A percentile compares a stretch with the other conserved stretches of the same genome.
Conservation (phyloP, 2,888 invertebrate genomes). For the Hololepta plana region DNA sequence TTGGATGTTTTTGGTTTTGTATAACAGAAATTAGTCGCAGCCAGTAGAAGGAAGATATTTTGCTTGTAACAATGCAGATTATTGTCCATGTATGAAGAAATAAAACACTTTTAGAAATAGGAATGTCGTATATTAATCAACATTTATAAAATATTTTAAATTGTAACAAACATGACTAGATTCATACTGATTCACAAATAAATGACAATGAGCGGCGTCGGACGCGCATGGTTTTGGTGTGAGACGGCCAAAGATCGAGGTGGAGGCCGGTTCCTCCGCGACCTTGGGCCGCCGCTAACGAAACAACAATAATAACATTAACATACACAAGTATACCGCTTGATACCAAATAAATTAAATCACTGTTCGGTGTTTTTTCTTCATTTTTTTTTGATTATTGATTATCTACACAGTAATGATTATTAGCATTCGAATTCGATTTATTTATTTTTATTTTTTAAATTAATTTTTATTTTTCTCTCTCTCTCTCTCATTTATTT, state of each 20-base stretch:
- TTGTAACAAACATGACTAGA: conserved; percentile 36
- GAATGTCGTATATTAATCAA: conserved; percentile 36
- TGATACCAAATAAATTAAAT: conserved; percentile 19
- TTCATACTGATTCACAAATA: conserved; percentile 33
- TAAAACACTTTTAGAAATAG: conserved; percentile 23
- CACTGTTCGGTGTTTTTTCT: conserved; percentile 20
- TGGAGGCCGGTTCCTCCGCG: conserved; percentile 31
- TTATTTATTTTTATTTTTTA: conserved; percentile 8
- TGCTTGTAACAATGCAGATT: no score
- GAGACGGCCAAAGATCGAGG: conserved; percentile 25
- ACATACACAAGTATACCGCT: conserved; percentile 23
- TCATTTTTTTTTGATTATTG: conserved; percentile 24
- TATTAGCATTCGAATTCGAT: conserved; percentile 28
- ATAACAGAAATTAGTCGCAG: no score
- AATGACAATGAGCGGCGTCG: conserved; percentile 27
- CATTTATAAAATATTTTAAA: conserved; percentile 36
- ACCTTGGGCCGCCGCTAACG: conserved; percentile 29
- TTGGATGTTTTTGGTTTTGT: no score
- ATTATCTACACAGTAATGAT: conserved; percentile 32
- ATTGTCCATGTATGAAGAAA: no score
- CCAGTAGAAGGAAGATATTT: no score
- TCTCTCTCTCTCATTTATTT: conserved; percentile 4
- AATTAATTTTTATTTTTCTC: conserved; percentile 4
- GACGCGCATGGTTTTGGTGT: conserved; percentile 19
- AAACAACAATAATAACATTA: conserved; percentile 28